phyloP scores from a whole-genome alignment of 2,113 vertebrate genomes.

The Oreotrochilus melanogaster region DNA sequence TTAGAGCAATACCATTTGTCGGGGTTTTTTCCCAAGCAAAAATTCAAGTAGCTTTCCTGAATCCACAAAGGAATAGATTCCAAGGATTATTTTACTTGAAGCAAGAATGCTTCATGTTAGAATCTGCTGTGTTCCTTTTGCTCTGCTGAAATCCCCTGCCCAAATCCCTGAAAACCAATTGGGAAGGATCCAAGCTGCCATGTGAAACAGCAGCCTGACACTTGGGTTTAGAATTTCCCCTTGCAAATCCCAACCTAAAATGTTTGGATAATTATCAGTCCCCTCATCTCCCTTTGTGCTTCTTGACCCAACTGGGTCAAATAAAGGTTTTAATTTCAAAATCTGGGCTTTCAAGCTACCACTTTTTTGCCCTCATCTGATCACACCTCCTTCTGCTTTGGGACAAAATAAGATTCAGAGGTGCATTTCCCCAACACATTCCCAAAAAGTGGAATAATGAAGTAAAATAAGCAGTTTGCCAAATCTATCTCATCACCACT shows the following conservation, averaged over 20 bases:
- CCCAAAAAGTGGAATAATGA: neutral
- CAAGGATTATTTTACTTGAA: neutral
- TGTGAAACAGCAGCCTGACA: neutral
- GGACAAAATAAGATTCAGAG: neutral
- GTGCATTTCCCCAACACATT: neutral
- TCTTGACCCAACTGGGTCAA: neutral
- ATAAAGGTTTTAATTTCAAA: neutral
- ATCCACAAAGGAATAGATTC: neutral
- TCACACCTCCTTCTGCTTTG: neutral
- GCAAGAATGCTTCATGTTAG: neutral
- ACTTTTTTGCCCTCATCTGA: neutral
- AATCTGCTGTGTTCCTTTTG: neutral
- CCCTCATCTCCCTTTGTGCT: neutral
- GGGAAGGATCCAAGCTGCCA: neutral
- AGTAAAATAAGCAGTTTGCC: neutral
- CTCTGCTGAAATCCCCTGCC: neutral
- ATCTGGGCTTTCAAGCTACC: neutral
- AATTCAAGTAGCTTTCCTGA: neutral
- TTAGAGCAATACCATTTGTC: neutral
- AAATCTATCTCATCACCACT: neutral
- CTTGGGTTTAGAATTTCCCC: neutral
- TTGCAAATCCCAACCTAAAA: neutral
- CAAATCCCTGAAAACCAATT: neutral
- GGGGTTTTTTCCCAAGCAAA: neutral
- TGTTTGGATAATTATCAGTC: fast-evolving